phyloP scores from a whole-genome alignment of 2,797 vertebrate species.

The Enteromius anoplus region DNA sequence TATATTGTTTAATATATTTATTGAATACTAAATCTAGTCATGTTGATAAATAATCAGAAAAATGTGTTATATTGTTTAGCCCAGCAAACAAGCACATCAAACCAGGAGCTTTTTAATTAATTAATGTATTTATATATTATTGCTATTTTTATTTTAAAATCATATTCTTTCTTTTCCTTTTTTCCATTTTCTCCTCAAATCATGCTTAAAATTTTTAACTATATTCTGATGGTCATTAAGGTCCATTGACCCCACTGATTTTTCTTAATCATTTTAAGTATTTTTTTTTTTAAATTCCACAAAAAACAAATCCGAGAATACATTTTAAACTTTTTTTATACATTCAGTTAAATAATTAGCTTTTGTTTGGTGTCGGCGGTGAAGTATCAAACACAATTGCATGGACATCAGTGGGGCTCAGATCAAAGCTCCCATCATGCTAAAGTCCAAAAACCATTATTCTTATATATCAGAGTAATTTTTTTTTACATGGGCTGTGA shows the following conservation, averaged over 20 bases:
- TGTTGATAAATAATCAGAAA: neutral
- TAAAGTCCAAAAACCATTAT: neutral
- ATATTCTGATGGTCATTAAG: neutral
- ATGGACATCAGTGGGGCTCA: neutral
- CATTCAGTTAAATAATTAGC: neutral
- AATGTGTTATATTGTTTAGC: neutral
- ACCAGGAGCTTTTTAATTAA: neutral
- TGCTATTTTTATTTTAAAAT: neutral
- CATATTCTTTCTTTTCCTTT: neutral
- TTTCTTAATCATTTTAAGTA: neutral
- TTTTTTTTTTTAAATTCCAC: neutral
- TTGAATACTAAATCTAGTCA: neutral
- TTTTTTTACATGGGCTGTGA: constrained; percentile 11
- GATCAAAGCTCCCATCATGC: neutral
- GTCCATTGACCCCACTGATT: neutral
- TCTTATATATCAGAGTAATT: constrained; percentile 4
- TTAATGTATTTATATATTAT: too few species aligned
- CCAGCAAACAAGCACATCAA: neutral
- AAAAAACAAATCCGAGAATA: neutral
- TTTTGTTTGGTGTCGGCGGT: neutral
- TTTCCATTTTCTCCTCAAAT: too few species aligned
- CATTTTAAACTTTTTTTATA: neutral
- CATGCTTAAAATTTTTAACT: too few species aligned
- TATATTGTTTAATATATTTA: neutral
- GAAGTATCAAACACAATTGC: constrained; percentile 4